Evolutionary conservation across 2,113 vertebrate genomes (phyloP).

Genomic region (Pseudorectes ferrugineus): DNA sequence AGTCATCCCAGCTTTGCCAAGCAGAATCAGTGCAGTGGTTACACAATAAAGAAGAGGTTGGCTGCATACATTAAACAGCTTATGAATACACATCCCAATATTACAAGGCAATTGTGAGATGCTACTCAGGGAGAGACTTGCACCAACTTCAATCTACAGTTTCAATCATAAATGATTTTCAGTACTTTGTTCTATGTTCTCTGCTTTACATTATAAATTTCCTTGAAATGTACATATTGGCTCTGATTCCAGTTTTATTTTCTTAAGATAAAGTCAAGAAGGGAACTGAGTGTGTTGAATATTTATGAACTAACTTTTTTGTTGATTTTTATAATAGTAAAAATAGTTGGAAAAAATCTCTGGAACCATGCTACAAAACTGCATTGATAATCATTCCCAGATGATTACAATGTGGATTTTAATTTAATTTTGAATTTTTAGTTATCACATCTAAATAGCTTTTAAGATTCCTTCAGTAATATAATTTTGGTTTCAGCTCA

Average conservation of each 20-base stretch:
- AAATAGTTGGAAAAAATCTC: not conserved
- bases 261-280: constrained; percentile 53
- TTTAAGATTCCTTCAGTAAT: not conserved
- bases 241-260: constrained; percentile 30
- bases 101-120: constrained; percentile 4
- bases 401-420: constrained; percentile 36
- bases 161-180: constrained; percentile 39
- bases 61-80: not conserved
- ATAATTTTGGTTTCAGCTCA: not conserved
- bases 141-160: not conserved
- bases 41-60: not conserved
- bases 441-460: not conserved
- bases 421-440: constrained; percentile 19
- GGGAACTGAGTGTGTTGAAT: constrained; percentile 45
- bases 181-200: constrained; percentile 11
- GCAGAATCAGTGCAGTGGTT: not conserved
- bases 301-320: constrained; percentile 57
- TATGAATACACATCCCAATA: not conserved
- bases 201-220: not conserved
- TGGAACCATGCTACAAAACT: not conserved
- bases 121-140: not conserved
- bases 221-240: not conserved
- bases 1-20: not conserved
- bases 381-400: constrained; percentile 34
- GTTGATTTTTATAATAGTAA: constrained; percentile 43